Evolutionary conservation across 1,140 invertebrate genomes (phyloP), one percentile per base, ranked within the genome.

Genomic region (Hycleus cichorii): DNA sequence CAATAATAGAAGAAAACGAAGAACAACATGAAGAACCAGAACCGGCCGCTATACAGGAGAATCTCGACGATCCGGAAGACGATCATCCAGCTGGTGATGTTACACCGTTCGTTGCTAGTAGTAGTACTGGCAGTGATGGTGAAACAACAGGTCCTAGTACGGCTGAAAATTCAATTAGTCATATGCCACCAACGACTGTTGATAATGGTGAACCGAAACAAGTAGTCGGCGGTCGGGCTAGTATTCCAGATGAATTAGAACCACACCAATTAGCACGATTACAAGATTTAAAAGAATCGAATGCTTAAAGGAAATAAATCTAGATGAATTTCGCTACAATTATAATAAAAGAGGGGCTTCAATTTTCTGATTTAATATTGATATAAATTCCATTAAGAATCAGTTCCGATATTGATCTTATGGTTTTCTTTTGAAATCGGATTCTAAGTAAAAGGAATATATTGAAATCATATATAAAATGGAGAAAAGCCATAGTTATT

Each of bases 211-310:
- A 81, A 9, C 84, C 83, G 10, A 84, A 84, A 53, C 81, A 86
- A 58, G 78, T 86, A 2, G 81, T 87, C 4, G 86, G 84, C 39
- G 86, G 85, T 39, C 76, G 86, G 18, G 85, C 87, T 25, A 89
- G 84, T 63, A 89, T 91, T 70, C 89, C 90, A 6, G 89, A 91
- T 67, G 89, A 93, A 72, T 77, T 93, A 46, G 89, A 90, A 69
- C 87, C 89, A 2, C 86, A 89, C 67, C 89, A 91, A 73, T 77
- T 91, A 60, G 89, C 88, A 26, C 83, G 88, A 69, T 80, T 93
- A 32, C 88, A 90, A 70, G 85, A 89, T 70, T 78, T 92, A 11
- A 92, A 92, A 74, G 90, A 92, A 74, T 93, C 90, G 52, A 91
- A 92, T 73, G 90, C 90, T 76, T 93, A 88, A 75, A 63, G 18